Conservation (phyloP, 2,113 vertebrate species). For the Nesoenas mayeri region DNA sequence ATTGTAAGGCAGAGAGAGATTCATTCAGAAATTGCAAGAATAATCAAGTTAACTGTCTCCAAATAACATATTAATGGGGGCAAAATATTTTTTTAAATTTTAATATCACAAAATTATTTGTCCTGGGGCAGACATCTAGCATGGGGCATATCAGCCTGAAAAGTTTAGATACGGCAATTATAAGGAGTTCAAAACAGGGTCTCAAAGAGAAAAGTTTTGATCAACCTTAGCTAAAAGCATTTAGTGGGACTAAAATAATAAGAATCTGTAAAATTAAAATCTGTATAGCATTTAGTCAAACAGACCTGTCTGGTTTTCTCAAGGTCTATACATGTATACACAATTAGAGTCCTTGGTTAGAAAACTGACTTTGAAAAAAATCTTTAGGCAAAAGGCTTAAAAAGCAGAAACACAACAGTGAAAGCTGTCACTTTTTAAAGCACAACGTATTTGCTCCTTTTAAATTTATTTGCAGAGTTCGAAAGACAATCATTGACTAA, state of each 20-base stretch:
- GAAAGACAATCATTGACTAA: slow-evolving; percentile 21
- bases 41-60: not conserved
- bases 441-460: not conserved
- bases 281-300: not conserved
- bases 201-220: slow-evolving; percentile 1
- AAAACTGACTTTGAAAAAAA: not conserved
- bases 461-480: slow-evolving; percentile 26
- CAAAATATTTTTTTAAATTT: not conserved
- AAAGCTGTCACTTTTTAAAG: not conserved
- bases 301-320: not conserved
- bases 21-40: not conserved
- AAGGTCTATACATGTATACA: not conserved
- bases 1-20: not conserved
- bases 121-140: not conserved
- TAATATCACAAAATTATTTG: not conserved
- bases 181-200: not conserved
- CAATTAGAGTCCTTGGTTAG: not conserved
- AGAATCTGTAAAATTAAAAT: slow-evolving; percentile 8
- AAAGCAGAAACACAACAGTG: not conserved
- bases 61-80: not conserved
- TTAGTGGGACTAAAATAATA: slow-evolving; percentile 28
- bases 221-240: slow-evolving; percentile 20
- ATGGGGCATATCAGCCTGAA: not conserved
- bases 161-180: slow-evolving; percentile 10
- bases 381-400: not conserved